Percentiles rank a stretch among this genome's conserved stretches.
Evolutionary conservation across 2,113 vertebrate species (phyloP).

Genomic region (Seriola quinqueradiata): DNA sequence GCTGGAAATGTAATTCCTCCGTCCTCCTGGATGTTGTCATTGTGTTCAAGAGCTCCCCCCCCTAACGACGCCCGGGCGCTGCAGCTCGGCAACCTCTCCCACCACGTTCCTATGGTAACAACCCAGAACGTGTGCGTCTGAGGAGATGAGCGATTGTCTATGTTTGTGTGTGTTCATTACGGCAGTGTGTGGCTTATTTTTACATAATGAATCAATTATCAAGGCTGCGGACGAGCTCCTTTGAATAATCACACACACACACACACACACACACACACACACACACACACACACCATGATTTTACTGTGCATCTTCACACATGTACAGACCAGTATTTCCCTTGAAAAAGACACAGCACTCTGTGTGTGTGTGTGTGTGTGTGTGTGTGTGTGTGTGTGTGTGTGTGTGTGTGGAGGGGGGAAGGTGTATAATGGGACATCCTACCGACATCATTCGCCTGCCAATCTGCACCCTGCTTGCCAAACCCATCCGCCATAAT

Average conservation of each 20-base stretch:
- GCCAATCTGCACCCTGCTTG: slow-evolving; percentile 59
- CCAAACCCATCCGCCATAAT: slow-evolving; percentile 59
- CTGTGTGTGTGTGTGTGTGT: slow-evolving; percentile 19
- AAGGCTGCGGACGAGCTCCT: slow-evolving; percentile 38
- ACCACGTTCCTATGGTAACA: slow-evolving; percentile 78
- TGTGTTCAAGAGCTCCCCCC: slow-evolving; percentile 55
- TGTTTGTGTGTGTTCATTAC: slow-evolving; percentile 59
- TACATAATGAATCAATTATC: slow-evolving; percentile 77
- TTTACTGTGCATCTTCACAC: slow-evolving; percentile 20
- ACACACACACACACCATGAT: background rate
- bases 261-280: background rate
- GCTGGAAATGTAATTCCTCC: slow-evolving; percentile 46
- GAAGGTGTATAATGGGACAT: slow-evolving; percentile 49
- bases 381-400: slow-evolving; percentile 36
- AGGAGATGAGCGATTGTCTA: slow-evolving; percentile 48
- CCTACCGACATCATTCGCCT: slow-evolving; percentile 65
- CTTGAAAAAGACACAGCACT: background rate
- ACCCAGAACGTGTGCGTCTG: slow-evolving; percentile 38
- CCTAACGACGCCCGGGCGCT: slow-evolving; percentile 28
- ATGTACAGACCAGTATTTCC: slow-evolving; percentile 13
- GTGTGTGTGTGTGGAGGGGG: background rate
- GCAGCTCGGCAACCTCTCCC: slow-evolving; percentile 60
- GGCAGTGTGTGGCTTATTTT: slow-evolving; percentile 45
- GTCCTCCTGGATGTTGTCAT: slow-evolving; percentile 58
- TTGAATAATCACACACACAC: slow-evolving; percentile 52